Evolutionary conservation across 2,113 vertebrate species (phyloP).

Genomic region (sheep (Ovis aries)): DNA sequence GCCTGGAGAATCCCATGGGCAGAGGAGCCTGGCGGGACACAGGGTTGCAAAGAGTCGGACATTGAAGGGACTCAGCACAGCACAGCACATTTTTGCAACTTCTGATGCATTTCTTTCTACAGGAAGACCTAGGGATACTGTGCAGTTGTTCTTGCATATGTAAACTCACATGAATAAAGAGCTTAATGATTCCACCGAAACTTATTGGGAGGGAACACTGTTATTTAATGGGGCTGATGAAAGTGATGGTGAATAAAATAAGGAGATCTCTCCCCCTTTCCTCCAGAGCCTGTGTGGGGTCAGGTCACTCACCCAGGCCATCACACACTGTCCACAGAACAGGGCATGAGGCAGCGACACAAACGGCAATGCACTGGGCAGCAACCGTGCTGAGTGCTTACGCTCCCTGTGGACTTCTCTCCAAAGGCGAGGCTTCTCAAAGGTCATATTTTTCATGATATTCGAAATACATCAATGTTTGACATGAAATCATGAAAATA

Average conservation of each 20-base stretch:
- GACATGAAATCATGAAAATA: not conserved
- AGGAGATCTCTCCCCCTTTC: not conserved
- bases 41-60: not conserved
- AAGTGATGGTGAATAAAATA: not conserved
- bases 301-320: not conserved
- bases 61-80: not conserved
- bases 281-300: not conserved
- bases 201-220: not conserved
- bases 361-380: not conserved
- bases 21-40: not conserved
- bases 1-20: not conserved
- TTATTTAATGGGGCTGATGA: not conserved
- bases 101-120: not conserved
- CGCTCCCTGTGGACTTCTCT: not conserved
- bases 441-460: not conserved
- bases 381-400: not conserved
- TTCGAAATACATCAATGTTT: not conserved
- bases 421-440: not conserved
- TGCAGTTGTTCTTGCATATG: not conserved
- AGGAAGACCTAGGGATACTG: not conserved
- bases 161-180: not conserved
- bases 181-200: not conserved
- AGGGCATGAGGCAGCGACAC: not conserved
- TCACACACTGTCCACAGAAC: not conserved
- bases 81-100: not conserved